phyloP scores from a whole-genome alignment of 1,140 invertebrate genomes.

The Neelides sp. region DNA sequence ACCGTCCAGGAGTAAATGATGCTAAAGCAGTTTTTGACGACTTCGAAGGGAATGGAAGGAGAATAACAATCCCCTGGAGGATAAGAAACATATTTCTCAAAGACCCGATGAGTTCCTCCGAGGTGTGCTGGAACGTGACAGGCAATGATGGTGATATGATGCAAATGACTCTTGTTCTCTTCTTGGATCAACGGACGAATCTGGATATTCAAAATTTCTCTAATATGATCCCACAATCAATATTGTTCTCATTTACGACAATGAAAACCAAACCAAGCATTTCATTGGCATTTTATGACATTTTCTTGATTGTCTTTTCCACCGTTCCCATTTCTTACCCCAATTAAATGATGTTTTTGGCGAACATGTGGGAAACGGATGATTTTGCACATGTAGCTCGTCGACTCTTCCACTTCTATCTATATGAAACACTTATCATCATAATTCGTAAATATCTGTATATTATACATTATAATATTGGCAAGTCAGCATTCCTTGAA shows the following conservation, averaged over 20 bases:
- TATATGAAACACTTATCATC: background rate
- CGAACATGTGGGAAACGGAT: constrained; percentile 55
- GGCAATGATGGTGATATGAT: constrained; percentile 74
- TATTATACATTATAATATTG: no score
- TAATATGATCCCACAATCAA: constrained; percentile 7
- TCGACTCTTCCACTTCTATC: background rate
- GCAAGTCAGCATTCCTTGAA: no score
- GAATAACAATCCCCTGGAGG: constrained; percentile 54
- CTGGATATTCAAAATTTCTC: constrained; percentile 33
- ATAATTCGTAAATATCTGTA: no score
- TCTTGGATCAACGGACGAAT: constrained; percentile 50
- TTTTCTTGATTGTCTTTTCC: background rate
- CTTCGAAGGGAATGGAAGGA: constrained; percentile 55
- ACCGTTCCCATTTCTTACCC: constrained; percentile 38
- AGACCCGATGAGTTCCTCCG: constrained; percentile 30
- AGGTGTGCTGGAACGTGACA: constrained; percentile 43
- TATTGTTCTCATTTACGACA: background rate
- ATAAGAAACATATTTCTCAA: constrained; percentile 44
- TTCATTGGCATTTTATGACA: background rate
- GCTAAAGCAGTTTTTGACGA: constrained; percentile 57
- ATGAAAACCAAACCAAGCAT: constrained; percentile 1
- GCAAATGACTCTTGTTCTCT: constrained; percentile 47
- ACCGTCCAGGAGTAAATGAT: constrained; percentile 68
- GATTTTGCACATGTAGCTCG: constrained; percentile 50
- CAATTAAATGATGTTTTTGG: constrained; percentile 66